Base-by-base conservation (phyloP, 2,797 vertebrate species). In the Furcifer pardalis region DNA sequence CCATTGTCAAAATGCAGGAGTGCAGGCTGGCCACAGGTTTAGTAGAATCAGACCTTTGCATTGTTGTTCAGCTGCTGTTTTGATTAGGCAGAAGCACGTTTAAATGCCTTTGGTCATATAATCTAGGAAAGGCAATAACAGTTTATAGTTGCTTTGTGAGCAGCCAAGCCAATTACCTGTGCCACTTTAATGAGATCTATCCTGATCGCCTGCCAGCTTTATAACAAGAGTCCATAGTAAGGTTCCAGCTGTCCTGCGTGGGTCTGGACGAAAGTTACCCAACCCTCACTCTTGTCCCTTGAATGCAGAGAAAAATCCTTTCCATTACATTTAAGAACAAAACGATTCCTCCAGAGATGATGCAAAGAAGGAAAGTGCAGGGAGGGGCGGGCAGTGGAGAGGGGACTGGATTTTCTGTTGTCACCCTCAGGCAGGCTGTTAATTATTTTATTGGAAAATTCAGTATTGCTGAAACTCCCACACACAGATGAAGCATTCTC, bases 381-480 rank as follows among this genome's bases (percentile, higher is more conserved):
- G 19, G 52, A 19, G 52, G 91, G 82, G 88, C 35, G 81, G 86
- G 60, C 75, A 66, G 59, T 52, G 35, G 73, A 46, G 35, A 56
- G 42, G 83, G 81, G 69, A 93, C 77, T 79, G 82, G 89, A 93
- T 91, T 93, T 84, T 87, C 77, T 81, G 46, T 89, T 83, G 80
- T 77, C 94, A 90, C 88, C 93, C 86, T 83, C 59, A 40, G 44
- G 90, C 92, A 87, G 83, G 88, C 89, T 93, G 88, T 90, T 95
- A 93, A 94, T 93, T 87, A 94, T 84, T 93, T 94, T 83, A 90
- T 92, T 90, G 87, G 90, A 94, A 92, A 92, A 94, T 89, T 92
- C 91, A 92, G 83, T 90, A 84, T 88, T 89, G 86, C 88, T 84
- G 85, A 0, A 56, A 87, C 86, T 91, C 90, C 60, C 88, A 90